phyloP scores from a whole-genome alignment of 2,797 vertebrate species.

The Limnodromus scolopaceus region DNA sequence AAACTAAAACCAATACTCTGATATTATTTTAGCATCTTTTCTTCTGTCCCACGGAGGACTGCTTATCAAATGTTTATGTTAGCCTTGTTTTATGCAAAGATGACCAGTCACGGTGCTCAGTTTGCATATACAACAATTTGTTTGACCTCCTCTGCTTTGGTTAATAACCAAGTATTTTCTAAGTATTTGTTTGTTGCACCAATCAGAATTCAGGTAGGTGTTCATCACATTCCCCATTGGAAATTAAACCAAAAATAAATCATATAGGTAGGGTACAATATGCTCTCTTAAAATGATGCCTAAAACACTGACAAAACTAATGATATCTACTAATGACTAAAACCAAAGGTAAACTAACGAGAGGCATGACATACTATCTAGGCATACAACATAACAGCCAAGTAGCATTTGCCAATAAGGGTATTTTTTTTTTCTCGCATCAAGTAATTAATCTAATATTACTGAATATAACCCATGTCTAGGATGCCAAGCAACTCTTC shows the following conservation, averaged over 20 bases:
- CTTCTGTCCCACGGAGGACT: not conserved
- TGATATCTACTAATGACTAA: constrained; percentile 32
- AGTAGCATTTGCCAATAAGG: not conserved
- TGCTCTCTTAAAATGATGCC: not conserved
- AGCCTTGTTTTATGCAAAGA: not conserved
- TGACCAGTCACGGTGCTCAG: not conserved
- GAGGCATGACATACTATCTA: constrained; percentile 11
- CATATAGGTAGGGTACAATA: not conserved
- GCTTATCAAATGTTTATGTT: not conserved
- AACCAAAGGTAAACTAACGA: constrained; percentile 19
- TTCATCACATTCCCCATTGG: not conserved
- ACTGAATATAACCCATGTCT: not conserved
- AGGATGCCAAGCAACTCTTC: not conserved
- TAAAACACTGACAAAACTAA: constrained; percentile 40
- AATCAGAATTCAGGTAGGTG: not conserved
- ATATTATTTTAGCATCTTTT: not conserved
- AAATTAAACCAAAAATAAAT: constrained; percentile 1
- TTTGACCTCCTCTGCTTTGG: not conserved
- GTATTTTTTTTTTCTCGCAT: not conserved
- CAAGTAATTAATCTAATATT: constrained; percentile 12
- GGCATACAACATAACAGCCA: constrained; percentile 1
- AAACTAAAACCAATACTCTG: not conserved
- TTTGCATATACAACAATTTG: not conserved
- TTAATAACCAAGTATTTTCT: not conserved
- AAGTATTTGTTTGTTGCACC: not conserved